Percentiles rank a stretch among this genome's conserved stretches.
Conservation (phyloP, 2,888 invertebrate species). For the Hypomecis atomaria region DNA sequence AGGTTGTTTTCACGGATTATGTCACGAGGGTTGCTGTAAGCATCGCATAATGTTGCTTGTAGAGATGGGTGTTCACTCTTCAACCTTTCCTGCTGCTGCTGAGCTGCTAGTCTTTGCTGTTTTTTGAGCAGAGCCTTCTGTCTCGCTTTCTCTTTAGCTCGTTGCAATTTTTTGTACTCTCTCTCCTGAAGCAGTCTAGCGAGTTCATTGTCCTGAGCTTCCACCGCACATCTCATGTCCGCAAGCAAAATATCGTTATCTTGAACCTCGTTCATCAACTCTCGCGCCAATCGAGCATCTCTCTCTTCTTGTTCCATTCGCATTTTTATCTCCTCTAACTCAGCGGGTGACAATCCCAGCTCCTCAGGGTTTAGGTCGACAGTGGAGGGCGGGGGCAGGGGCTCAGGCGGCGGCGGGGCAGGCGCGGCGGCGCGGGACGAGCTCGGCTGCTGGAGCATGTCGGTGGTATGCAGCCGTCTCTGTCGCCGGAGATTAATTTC, state of each 20-base stretch:
- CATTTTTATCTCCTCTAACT: constrained; percentile 71
- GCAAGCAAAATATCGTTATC: constrained; percentile 70
- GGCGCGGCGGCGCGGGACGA: constrained; percentile 63
- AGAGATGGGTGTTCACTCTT: constrained; percentile 46
- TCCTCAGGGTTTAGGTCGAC: constrained; percentile 67
- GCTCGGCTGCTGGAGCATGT: constrained; percentile 65
- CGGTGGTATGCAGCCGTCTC: constrained; percentile 60
- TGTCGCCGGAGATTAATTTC: constrained; percentile 77
- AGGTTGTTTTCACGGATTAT: constrained; percentile 71
- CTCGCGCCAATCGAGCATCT: constrained; percentile 73
- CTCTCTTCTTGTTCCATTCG: constrained; percentile 76
- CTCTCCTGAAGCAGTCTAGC: constrained; percentile 76
- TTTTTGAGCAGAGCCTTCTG: constrained; percentile 79
- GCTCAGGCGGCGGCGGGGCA: constrained; percentile 45
- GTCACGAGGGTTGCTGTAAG: constrained; percentile 78
- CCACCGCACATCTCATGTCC: constrained; percentile 79
- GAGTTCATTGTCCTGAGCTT: constrained; percentile 78
- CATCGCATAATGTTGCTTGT: constrained; percentile 73
- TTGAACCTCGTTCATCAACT: constrained; percentile 70
- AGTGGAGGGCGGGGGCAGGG: constrained; percentile 31
- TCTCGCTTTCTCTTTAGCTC: constrained; percentile 77
- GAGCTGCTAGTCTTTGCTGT: constrained; percentile 67
- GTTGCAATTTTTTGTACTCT: constrained; percentile 78
- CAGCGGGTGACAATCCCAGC: constrained; percentile 70
- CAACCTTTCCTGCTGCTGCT: constrained; percentile 48